phyloP scores from a whole-genome alignment of 2,888 invertebrate genomes.

The Eupithecia inturbata region DNA sequence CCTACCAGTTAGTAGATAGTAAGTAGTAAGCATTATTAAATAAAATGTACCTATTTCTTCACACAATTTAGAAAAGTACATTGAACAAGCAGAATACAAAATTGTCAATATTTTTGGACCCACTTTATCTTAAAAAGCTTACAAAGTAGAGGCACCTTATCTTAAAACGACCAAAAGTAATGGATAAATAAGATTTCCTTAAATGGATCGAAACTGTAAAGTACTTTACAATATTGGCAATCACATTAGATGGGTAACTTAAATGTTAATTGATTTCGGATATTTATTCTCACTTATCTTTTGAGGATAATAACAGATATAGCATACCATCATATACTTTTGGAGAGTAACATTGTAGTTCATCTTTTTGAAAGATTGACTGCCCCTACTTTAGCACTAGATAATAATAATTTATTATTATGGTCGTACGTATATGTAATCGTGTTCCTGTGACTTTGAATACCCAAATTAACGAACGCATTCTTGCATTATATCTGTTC shows the following conservation, averaged over 20 bases:
- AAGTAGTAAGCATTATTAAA: background rate
- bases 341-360: background rate
- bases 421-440: background rate
- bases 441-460: background rate
- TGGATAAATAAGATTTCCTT: conserved; percentile 23
- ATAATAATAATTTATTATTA: too few species aligned
- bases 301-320: conserved; percentile 11
- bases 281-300: conserved; percentile 28
- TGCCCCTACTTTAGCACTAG: background rate
- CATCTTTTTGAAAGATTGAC: background rate
- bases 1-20: background rate
- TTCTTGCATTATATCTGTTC: background rate
- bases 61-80: background rate
- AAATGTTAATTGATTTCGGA: conserved; percentile 22
- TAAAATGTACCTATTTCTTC: background rate
- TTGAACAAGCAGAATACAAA: background rate
- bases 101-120: background rate
- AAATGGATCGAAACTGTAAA: conserved; percentile 22
- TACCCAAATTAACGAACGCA: background rate
- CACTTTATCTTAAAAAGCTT: conserved; percentile 11
- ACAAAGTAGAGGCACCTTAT: conserved; percentile 7
- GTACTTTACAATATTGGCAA: conserved; percentile 21
- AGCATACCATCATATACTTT: background rate
- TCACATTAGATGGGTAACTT: conserved; percentile 19
- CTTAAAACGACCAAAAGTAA: conserved; percentile 18